Percentiles rank a stretch among this genome's conserved stretches.
These are phyloP conservation scores for Lutjanus argentimaculatus DNA, from an alignment of 2,797 vertebrate genomes.

Conservation along the genomic window DNA sequence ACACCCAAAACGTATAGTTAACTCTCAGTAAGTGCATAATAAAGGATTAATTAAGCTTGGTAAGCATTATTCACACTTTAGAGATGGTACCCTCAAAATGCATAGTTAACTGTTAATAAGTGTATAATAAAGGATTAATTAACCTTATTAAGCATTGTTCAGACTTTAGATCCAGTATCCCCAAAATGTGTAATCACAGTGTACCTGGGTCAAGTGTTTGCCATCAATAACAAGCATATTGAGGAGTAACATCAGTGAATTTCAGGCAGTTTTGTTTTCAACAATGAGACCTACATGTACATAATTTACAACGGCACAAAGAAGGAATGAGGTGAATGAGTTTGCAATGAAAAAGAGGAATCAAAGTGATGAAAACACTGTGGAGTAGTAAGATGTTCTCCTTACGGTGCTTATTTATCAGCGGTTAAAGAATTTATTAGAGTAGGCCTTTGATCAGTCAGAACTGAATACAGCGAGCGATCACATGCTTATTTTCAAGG, in stretches of 20 bases:
- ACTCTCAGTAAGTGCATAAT: too few relatives aligned
- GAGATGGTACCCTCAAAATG: too few relatives aligned
- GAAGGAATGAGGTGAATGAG: too few relatives aligned
- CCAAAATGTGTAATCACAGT: too few relatives aligned
- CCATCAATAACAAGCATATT: background rate
- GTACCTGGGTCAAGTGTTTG: background rate
- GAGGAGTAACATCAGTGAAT: background rate
- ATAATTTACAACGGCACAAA: background rate
- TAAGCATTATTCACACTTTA: too few relatives aligned
- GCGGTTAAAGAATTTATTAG: slow-evolving; percentile 10
- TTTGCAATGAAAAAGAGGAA: slow-evolving; percentile 19
- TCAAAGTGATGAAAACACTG: slow-evolving; percentile 11
- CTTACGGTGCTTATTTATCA: background rate
- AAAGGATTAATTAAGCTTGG: too few relatives aligned
- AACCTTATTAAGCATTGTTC: too few relatives aligned
- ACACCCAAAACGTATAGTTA: too few relatives aligned
- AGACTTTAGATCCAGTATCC: too few relatives aligned
- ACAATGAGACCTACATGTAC: background rate
- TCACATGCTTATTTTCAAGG: background rate
- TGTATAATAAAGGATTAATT: too few relatives aligned
- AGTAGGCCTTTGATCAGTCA: slow-evolving; percentile 13
- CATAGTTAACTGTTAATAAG: too few relatives aligned
- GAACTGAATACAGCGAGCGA: background rate
- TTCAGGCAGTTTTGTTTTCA: background rate
- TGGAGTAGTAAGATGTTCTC: background rate